These are phyloP conservation scores for Prostheceraeus crozeri DNA, from an alignment of 2,888 invertebrate genomes.

Conservation along the genomic window DNA sequence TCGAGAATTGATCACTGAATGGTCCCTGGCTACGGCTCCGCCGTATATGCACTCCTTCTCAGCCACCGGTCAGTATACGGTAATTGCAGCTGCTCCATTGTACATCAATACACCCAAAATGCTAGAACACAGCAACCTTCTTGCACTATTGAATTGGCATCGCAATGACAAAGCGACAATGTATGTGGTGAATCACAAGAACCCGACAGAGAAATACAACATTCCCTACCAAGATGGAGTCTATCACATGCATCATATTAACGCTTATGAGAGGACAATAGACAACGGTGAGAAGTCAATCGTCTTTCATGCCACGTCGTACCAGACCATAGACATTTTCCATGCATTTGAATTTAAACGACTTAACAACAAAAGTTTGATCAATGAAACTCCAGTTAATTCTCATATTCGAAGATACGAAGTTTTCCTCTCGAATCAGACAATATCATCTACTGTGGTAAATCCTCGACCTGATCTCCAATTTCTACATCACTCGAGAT, in stretches of 20 bases:
- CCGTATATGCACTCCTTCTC: slow-evolving; percentile 54
- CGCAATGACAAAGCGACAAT: slow-evolving; percentile 36
- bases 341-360: slow-evolving; percentile 44
- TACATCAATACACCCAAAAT: slow-evolving; percentile 47
- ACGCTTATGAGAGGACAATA: slow-evolving; percentile 46
- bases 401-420: slow-evolving; percentile 45
- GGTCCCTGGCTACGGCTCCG: slow-evolving; percentile 45
- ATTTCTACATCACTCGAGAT: slow-evolving; percentile 46
- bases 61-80: slow-evolving; percentile 46
- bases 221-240: slow-evolving; percentile 40
- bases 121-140: slow-evolving; percentile 45
- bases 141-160: slow-evolving; percentile 47
- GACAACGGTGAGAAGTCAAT: slow-evolving; percentile 39
- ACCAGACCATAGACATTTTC: slow-evolving; percentile 46
- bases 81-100: slow-evolving; percentile 48
- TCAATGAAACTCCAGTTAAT: slow-evolving; percentile 45
- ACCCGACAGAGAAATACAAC: not conserved
- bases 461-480: not conserved
- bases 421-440: slow-evolving; percentile 42
- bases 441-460: slow-evolving; percentile 34
- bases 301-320: slow-evolving; percentile 47
- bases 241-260: slow-evolving; percentile 50
- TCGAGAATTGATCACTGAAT: slow-evolving; percentile 45
- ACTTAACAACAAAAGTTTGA: slow-evolving; percentile 42
- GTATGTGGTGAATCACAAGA: slow-evolving; percentile 9